Evolutionary conservation across 2,888 invertebrate species (phyloP).

Genomic region (Cantharis rustica): DNA sequence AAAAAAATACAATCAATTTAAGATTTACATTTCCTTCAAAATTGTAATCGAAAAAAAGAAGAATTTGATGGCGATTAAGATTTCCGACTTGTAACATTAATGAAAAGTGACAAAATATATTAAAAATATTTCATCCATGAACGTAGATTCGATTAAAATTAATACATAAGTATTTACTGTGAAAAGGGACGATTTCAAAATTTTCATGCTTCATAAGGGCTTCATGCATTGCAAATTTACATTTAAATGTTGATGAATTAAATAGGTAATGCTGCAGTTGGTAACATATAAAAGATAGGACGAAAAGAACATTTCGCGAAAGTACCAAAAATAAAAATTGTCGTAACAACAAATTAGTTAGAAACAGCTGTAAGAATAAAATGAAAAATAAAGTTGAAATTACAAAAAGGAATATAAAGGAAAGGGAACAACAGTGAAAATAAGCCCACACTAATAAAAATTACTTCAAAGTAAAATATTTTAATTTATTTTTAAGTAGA

Average conservation of each 20-base stretch:
- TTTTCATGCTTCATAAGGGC: neutral
- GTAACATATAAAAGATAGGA: neutral
- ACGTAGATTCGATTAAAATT: neutral
- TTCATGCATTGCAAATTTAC: neutral
- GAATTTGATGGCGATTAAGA: no score
- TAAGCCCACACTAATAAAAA: neutral
- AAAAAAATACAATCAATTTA: neutral
- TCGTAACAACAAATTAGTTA: neutral
- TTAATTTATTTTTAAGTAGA: neutral
- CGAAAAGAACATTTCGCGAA: neutral
- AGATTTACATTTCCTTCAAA: neutral
- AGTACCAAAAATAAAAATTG: neutral
- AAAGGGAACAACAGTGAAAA: neutral
- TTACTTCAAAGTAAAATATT: neutral
- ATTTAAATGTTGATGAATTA: neutral
- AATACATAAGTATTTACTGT: neutral
- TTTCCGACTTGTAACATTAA: no score
- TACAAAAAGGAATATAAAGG: neutral
- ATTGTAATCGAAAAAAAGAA: no score
- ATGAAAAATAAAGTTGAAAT: neutral
- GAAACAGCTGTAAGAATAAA: neutral
- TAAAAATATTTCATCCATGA: neutral
- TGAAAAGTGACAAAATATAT: neutral
- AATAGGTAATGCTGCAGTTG: neutral
- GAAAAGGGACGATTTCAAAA: neutral